Percentiles rank a stretch among this genome's conserved stretches.
phyloP scores from a whole-genome alignment of 2,797 vertebrate species.

The Sebastes wilsoni region DNA sequence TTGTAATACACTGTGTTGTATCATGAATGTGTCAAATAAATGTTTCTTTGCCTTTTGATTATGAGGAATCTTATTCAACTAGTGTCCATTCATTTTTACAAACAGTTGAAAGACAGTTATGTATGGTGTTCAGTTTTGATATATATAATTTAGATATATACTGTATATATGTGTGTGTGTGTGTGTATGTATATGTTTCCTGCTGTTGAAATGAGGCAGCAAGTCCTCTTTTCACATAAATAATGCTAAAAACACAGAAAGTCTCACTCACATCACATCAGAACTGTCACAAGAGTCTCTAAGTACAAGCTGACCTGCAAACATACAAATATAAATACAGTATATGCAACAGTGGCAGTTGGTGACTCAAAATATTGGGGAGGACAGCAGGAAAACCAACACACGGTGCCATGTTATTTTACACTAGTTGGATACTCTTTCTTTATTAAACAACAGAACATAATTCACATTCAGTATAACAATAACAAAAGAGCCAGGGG shows the following conservation, averaged over 20 bases:
- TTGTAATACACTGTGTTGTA: neutral
- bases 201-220: conserved; percentile 58
- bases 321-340: conserved; percentile 83
- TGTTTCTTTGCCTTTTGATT: neutral
- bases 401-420: too few relatives aligned
- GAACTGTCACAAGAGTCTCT: conserved; percentile 72
- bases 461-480: too few relatives aligned
- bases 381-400: too few relatives aligned
- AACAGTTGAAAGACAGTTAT: neutral
- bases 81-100: neutral
- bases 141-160: too few relatives aligned
- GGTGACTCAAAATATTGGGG: too few relatives aligned
- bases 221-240: conserved; percentile 82
- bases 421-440: too few relatives aligned
- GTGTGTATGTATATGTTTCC: conserved; percentile 15
- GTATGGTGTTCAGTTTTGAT: too few relatives aligned
- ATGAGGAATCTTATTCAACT: neutral
- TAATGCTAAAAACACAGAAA: conserved; percentile 82
- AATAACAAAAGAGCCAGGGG: too few relatives aligned
- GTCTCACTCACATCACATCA: conserved; percentile 72
- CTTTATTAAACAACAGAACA: too few relatives aligned
- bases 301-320: conserved; percentile 69
- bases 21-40: conserved; percentile 9
- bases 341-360: too few relatives aligned
- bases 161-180: too few relatives aligned